A percentile compares a stretch with the other conserved stretches of the same genome.
Evolutionary conservation across 2,888 invertebrate genomes (phyloP).

Genomic region (Drosophila nigricruria): DNA sequence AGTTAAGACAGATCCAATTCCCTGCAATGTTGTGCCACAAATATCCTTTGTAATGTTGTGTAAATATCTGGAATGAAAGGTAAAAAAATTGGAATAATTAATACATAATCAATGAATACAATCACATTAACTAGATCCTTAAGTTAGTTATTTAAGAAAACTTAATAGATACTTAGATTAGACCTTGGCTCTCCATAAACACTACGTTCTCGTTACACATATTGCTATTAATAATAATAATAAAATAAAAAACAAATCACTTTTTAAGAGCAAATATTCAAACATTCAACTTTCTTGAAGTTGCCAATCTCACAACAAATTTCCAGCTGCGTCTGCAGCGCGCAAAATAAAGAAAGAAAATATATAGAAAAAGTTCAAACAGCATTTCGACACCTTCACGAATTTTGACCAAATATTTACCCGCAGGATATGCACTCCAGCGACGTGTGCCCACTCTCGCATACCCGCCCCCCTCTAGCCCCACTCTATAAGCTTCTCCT

Average conservation of each 20-base stretch:
- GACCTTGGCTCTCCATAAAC: not conserved
- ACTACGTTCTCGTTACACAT: not conserved
- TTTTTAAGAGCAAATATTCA: not conserved
- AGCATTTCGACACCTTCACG: conserved; percentile 55
- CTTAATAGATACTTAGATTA: not conserved
- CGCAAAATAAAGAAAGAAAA: not conserved
- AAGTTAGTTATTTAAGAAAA: too few species aligned
- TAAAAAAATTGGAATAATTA: not conserved
- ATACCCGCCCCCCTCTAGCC: not conserved
- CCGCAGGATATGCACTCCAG: conserved; percentile 42
- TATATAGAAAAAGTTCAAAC: conserved; percentile 37
- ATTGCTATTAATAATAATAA: not conserved
- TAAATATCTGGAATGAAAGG: not conserved
- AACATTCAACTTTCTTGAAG: not conserved
- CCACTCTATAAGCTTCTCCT: not conserved
- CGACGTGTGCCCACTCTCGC: conserved; percentile 23
- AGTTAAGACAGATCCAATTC: not conserved
- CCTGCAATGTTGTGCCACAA: fast-evolving
- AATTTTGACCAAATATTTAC: conserved; percentile 72
- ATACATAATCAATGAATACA: too few species aligned
- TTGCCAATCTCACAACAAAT: not conserved
- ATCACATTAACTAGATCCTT: not conserved
- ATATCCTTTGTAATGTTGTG: too few species aligned
- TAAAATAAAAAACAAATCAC: not conserved
- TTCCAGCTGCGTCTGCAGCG: not conserved